phyloP scores from a whole-genome alignment of 2,888 invertebrate species.

The Iphiclides podalirius region DNA sequence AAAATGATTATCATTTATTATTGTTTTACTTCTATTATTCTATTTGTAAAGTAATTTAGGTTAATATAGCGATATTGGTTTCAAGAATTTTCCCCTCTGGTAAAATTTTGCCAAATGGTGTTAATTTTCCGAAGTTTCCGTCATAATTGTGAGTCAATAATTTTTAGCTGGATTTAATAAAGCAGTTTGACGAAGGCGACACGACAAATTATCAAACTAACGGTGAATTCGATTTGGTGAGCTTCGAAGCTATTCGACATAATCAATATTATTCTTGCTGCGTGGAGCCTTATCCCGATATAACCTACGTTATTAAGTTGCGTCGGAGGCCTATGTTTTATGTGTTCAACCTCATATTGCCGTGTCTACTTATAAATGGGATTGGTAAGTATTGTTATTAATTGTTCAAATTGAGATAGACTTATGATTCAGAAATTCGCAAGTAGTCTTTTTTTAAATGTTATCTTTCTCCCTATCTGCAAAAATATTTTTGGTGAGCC shows the following conservation, averaged over 20 bases:
- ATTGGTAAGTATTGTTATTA: conserved; percentile 83
- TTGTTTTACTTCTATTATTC: no score
- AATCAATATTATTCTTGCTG: conserved; percentile 90
- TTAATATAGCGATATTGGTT: no score
- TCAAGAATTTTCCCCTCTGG: no score
- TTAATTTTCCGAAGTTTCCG: no score
- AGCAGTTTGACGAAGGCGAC: conserved; percentile 90
- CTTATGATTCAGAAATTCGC: no score
- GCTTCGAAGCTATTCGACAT: conserved; percentile 86
- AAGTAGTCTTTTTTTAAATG: no score
- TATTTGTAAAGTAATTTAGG: no score
- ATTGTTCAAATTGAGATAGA: conserved; percentile 1
- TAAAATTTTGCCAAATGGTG: no score
- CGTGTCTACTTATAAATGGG: conserved; percentile 91
- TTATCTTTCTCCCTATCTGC: no score
- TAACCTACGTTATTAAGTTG: conserved; percentile 89
- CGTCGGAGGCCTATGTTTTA: conserved; percentile 90
- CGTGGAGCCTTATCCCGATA: conserved; percentile 90
- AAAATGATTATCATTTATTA: no score
- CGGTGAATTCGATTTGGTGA: conserved; percentile 92
- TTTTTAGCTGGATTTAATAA: conserved; percentile 84
- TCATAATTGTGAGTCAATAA: no score
- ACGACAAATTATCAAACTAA: conserved; percentile 94
- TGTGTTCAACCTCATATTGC: conserved; percentile 91
- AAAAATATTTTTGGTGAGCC: no score